Percentiles rank a stretch among this genome's conserved stretches.
These are phyloP conservation scores for Phainopepla nitens DNA, from an alignment of 2,113 vertebrate genomes.

Conservation along the genomic window DNA sequence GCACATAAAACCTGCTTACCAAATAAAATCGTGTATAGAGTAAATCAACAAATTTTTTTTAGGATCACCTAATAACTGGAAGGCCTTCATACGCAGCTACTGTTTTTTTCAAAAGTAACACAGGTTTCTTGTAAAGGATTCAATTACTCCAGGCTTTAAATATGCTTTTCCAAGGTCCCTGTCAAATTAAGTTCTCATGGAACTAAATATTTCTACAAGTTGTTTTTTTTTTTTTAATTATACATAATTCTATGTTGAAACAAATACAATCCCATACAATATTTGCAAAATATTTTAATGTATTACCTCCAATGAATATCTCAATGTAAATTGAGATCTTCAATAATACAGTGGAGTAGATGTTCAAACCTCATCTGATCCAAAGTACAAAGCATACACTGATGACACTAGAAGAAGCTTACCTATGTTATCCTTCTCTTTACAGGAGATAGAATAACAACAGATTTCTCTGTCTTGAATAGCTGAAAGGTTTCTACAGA, in stretches of 20 bases:
- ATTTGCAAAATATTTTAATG: not conserved
- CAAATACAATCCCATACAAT: not conserved
- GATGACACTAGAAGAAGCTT: constrained; percentile 32
- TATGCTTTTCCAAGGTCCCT: not conserved
- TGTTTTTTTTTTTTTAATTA: not conserved
- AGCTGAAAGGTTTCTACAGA: constrained; percentile 79
- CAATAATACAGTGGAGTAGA: not conserved
- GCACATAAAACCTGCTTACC: not conserved
- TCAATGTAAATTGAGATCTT: not conserved
- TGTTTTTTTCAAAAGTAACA: not conserved
- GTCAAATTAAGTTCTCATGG: not conserved
- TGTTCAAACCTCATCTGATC: not conserved
- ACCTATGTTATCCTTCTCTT: constrained; percentile 86
- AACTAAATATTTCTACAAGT: not conserved
- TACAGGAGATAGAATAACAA: constrained; percentile 86
- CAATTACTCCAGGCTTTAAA: not conserved
- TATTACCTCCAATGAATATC: too few relatives aligned
- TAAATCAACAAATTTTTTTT: not conserved
- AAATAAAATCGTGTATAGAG: not conserved
- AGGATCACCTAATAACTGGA: not conserved
- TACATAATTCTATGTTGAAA: not conserved
- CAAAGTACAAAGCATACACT: not conserved
- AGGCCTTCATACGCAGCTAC: not conserved
- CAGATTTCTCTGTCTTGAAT: constrained; percentile 85
- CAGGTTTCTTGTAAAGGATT: not conserved